phyloP scores from a whole-genome alignment of 2,797 vertebrate species.

The Pantherophis vulpinus region DNA sequence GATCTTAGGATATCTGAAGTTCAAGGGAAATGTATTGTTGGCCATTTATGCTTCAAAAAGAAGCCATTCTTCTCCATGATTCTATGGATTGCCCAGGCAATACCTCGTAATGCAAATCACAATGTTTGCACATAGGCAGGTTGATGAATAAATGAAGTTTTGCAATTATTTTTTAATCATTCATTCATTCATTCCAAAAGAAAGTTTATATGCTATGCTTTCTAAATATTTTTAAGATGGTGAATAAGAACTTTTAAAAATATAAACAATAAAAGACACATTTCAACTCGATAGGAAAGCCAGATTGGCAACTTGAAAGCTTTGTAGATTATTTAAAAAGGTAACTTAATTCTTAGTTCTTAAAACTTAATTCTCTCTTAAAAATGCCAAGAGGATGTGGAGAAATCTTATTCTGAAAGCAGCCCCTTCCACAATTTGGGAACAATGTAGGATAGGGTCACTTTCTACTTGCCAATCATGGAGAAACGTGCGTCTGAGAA shows the following conservation, averaged over 20 bases:
- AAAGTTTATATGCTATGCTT: background rate
- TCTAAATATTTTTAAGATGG: background rate
- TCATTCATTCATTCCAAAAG: background rate
- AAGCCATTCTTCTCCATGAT: background rate
- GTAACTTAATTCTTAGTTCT: background rate
- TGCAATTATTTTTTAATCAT: background rate
- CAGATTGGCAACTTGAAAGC: background rate
- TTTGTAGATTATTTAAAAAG: background rate
- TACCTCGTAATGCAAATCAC: background rate
- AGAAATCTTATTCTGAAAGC: background rate
- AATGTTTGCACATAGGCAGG: background rate
- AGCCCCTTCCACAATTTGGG: background rate
- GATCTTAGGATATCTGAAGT: background rate
- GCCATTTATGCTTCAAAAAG: background rate
- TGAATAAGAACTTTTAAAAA: background rate
- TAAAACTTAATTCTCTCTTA: background rate
- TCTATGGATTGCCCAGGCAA: background rate
- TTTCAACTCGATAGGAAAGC: background rate
- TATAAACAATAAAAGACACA: background rate
- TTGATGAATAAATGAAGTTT: background rate
- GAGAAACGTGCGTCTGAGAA: background rate
- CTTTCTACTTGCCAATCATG: background rate
- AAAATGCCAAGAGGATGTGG: background rate
- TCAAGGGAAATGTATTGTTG: background rate
- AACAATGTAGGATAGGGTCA: background rate